Evolutionary conservation across 1,140 invertebrate genomes (phyloP).

Genomic region (Conus ventricosus): DNA sequence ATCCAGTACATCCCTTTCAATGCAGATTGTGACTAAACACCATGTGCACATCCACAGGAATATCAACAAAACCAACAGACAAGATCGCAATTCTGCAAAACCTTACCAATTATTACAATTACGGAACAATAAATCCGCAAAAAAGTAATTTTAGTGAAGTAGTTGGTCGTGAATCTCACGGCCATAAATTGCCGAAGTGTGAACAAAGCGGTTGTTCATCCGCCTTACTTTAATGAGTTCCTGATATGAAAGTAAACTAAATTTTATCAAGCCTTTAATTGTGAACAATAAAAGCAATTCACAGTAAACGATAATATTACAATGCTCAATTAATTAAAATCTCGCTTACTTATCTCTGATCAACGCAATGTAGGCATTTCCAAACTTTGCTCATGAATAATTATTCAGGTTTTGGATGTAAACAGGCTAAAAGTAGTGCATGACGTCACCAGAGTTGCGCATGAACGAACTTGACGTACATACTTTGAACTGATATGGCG

Average conservation of each 20-base stretch:
- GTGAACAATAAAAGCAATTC: neutral
- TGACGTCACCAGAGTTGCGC: constrained; percentile 61
- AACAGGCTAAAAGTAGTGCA: constrained; percentile 68
- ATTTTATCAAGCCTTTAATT: neutral
- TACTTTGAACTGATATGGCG: constrained; percentile 48
- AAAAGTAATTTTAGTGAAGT: constrained; percentile 26
- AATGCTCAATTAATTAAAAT: neutral
- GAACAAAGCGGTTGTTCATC: constrained; percentile 35
- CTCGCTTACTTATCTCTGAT: neutral
- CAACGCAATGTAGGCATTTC: neutral
- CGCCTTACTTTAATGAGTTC: constrained; percentile 37
- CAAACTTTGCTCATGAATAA: constrained; percentile 37
- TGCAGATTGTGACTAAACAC: neutral
- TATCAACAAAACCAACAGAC: too few relatives aligned
- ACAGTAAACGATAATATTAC: neutral
- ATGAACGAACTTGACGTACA: constrained; percentile 43
- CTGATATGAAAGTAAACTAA: constrained; percentile 6
- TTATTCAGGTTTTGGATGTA: constrained; percentile 47
- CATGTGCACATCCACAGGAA: constrained; percentile 25
- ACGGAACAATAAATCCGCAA: constrained; percentile 19
- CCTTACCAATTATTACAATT: constrained; percentile 38
- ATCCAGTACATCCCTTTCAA: constrained; percentile 23
- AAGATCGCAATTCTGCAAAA: constrained; percentile 41
- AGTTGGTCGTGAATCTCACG: constrained; percentile 24
- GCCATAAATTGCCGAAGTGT: constrained; percentile 41